Evolutionary conservation across 1,140 invertebrate species (phyloP).

Genomic region (Grapholita molesta): DNA sequence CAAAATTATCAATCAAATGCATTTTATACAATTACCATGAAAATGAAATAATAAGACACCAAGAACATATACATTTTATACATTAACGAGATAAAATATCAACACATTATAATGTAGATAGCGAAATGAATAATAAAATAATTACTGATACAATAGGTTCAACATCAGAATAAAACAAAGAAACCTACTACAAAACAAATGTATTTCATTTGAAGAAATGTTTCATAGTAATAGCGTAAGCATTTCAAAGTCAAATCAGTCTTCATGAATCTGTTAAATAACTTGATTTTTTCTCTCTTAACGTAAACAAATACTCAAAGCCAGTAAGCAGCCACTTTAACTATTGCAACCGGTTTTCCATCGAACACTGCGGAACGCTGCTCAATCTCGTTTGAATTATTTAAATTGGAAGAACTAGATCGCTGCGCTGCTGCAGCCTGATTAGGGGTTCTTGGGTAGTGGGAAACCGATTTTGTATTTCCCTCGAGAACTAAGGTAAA

Average conservation of each 20-base stretch:
- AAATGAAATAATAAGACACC: not conserved
- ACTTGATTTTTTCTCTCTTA: too few relatives aligned
- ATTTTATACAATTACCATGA: too few relatives aligned
- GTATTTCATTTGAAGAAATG: too few relatives aligned
- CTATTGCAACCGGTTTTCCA: not conserved
- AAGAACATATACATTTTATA: too few relatives aligned
- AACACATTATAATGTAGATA: too few relatives aligned
- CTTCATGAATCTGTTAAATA: not conserved
- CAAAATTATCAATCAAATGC: too few relatives aligned
- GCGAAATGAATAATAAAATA: too few relatives aligned
- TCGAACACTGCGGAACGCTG: not conserved
- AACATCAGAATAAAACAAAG: too few relatives aligned
- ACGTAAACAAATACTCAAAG: not conserved
- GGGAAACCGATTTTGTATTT: not conserved
- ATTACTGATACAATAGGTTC: too few relatives aligned
- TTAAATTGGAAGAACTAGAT: constrained; percentile 16
- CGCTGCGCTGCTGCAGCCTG: constrained; percentile 3
- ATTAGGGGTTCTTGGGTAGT: constrained; percentile 2
- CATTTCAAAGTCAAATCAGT: not conserved
- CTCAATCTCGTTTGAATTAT: constrained; percentile 13
- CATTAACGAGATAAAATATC: too few relatives aligned
- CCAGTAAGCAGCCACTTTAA: not conserved
- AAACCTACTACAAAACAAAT: too few relatives aligned
- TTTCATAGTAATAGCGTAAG: too few relatives aligned
- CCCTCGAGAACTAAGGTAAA: not conserved